A percentile compares a stretch with the other conserved stretches of the same genome.
Conservation (phyloP, 2,113 vertebrate species). For the Gadus chalcogrammus region DNA sequence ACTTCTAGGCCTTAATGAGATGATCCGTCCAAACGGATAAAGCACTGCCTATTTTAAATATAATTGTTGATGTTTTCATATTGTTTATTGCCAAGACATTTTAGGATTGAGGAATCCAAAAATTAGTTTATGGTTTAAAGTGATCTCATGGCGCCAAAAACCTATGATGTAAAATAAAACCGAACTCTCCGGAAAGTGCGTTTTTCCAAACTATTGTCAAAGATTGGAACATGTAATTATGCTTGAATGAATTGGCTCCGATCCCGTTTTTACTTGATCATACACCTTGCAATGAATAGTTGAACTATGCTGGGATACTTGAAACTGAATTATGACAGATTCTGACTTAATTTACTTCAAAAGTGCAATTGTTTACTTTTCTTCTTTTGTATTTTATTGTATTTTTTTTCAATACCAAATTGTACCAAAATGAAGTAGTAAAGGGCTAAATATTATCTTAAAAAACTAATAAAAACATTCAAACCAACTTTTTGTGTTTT, state of each 20-base stretch:
- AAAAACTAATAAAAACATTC: slow-evolving; percentile 53
- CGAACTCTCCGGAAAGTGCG: too few species aligned
- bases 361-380: slow-evolving; percentile 33
- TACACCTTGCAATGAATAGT: slow-evolving; percentile 7
- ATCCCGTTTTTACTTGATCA: neutral
- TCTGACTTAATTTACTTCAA: slow-evolving; percentile 14
- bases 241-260: too few species aligned
- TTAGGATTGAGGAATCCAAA: slow-evolving; percentile 1
- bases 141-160: neutral
- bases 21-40: slow-evolving; percentile 34
- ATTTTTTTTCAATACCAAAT: neutral
- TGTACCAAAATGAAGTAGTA: slow-evolving; percentile 23
- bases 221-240: too few species aligned
- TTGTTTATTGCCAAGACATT: neutral
- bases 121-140: neutral
- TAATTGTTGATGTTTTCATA: neutral
- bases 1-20: slow-evolving; percentile 8
- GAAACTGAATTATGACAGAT: slow-evolving; percentile 26
- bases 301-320: slow-evolving; percentile 37
- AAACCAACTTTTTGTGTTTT: slow-evolving; percentile 2
- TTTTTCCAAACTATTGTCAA: too few species aligned
- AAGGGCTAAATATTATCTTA: slow-evolving; percentile 32
- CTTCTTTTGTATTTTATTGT: neutral
- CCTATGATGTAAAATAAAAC: neutral
- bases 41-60: neutral